These are phyloP conservation scores for Eledone cirrhosa DNA, from an alignment of 2,888 invertebrate genomes.

Conservation along the genomic window DNA sequence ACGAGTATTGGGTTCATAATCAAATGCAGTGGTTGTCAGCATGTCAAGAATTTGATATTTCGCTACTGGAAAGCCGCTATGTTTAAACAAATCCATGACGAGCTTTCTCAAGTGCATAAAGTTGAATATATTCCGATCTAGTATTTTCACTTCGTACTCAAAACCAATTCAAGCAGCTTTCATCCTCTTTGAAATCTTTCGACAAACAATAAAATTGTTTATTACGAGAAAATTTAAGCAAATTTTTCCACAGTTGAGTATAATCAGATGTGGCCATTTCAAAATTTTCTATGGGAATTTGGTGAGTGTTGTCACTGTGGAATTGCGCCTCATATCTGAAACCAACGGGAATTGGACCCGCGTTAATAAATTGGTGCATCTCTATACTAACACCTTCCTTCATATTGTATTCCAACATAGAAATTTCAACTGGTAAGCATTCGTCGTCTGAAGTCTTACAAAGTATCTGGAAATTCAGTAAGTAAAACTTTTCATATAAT, in stretches of 20 bases:
- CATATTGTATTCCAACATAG: slow-evolving; percentile 54
- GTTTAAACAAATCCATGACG: slow-evolving; percentile 44
- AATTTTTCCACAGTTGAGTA: slow-evolving; percentile 49
- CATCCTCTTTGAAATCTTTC: slow-evolving; percentile 36
- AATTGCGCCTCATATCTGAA: slow-evolving; percentile 23
- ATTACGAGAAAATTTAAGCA: slow-evolving; percentile 32
- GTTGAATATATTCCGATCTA: slow-evolving; percentile 40
- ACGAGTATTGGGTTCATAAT: slow-evolving; percentile 49
- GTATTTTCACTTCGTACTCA: slow-evolving; percentile 42
- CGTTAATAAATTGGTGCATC: slow-evolving; percentile 56
- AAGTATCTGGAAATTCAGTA: slow-evolving; percentile 55
- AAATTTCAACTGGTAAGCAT: slow-evolving; percentile 58
- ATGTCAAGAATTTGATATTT: slow-evolving; percentile 40
- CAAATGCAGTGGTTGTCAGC: slow-evolving; percentile 48
- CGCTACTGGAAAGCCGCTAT: slow-evolving; percentile 41
- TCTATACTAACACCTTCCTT: slow-evolving; percentile 53
- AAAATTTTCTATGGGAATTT: slow-evolving; percentile 55
- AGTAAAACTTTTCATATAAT: slow-evolving; percentile 48
- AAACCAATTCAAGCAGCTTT: slow-evolving; percentile 49
- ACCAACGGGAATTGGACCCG: slow-evolving; percentile 43
- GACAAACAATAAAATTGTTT: neutral
- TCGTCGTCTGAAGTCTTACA: slow-evolving; percentile 53
- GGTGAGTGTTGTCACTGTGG: slow-evolving; percentile 44
- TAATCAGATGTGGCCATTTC: slow-evolving; percentile 50
- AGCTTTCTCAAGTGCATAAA: slow-evolving; percentile 52